Conservation (phyloP, 2,113 vertebrate species). For the Hucho hucho region DNA sequence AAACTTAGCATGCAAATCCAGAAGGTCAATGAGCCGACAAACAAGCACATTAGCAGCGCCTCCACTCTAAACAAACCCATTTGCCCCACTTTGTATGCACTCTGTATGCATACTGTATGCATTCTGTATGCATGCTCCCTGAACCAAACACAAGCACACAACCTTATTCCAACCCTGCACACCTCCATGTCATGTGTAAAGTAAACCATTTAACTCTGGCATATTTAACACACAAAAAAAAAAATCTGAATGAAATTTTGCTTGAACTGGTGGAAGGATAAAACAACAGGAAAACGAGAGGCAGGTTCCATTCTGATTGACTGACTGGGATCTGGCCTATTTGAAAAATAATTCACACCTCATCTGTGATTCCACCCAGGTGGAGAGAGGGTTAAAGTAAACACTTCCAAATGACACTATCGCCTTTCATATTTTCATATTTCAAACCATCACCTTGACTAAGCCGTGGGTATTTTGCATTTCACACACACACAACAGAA, state of each 20-base stretch:
- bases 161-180: not conserved
- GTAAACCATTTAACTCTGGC: no score
- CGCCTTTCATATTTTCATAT: slow-evolving; percentile 49
- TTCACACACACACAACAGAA: not conserved
- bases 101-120: not conserved
- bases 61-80: slow-evolving; percentile 30
- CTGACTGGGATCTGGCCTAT: slow-evolving; percentile 14
- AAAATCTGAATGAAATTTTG: no score
- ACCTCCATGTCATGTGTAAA: not conserved
- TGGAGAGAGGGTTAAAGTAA: slow-evolving; percentile 39
- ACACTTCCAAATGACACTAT: slow-evolving; percentile 43
- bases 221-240: not conserved
- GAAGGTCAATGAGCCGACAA: slow-evolving; percentile 39
- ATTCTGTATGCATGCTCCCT: not conserved
- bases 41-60: slow-evolving; percentile 44
- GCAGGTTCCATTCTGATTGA: slow-evolving; percentile 20
- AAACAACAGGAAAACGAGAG: not conserved
- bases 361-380: slow-evolving; percentile 38
- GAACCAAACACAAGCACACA: not conserved
- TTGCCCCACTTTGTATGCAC: not conserved
- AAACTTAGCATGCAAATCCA: slow-evolving; percentile 44
- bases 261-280: not conserved
- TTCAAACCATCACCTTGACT: slow-evolving; percentile 30
- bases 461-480: slow-evolving; percentile 32
- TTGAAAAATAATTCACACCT: slow-evolving; percentile 43